Base-by-base conservation (phyloP, 2,888 invertebrate species). In the Gymnocheta viridis region DNA sequence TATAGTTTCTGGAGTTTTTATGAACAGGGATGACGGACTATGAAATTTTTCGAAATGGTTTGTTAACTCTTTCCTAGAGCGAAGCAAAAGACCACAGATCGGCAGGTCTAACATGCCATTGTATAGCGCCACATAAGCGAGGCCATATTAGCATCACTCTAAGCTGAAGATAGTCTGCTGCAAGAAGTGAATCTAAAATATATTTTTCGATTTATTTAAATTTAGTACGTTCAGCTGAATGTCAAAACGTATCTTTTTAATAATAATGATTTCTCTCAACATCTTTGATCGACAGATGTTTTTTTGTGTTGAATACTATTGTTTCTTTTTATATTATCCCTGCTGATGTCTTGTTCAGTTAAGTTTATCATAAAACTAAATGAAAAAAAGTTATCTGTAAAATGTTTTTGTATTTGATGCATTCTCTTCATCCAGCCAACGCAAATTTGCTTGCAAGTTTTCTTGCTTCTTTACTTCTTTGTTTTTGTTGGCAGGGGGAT, bases 341-440 rank as follows among this genome's bases (percentile, higher is more conserved):
- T 49, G 72, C 29, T 49, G 72, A 77, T 81, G 80, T 77, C 80
- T 77, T 81, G 62, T 77, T 81, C 62, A 73, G 73, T 81, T 84
- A 73, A 84, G 80, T 73, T 84, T 54, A 77, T 81, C 72, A 81
- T 84, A 73, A 81, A 77, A 84, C 67, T 73, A 81, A 81, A 81
- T 84, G 80, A 69, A 84, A 84, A 84, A 84, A 69, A 81, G 81
- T 77, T 84, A 84, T 81, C 60, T 77, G 56, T 58, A 56, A 77
- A 62, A 56, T 24, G 44, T 44, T 70, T 62, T 69, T 32, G 41
- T 35, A 54, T 54, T 60, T 44, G 19, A 47, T 72, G 44, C 54
- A 41, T 22, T 3, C 54, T 3, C 54, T 54, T 10, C 14, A 3
- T 51, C 51, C 7, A 14, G 19, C 24, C 41, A 44, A 32, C 41